These are phyloP conservation scores for Callorhinus ursinus DNA, from an alignment of 2,113 vertebrate genomes.

Conservation along the genomic window DNA sequence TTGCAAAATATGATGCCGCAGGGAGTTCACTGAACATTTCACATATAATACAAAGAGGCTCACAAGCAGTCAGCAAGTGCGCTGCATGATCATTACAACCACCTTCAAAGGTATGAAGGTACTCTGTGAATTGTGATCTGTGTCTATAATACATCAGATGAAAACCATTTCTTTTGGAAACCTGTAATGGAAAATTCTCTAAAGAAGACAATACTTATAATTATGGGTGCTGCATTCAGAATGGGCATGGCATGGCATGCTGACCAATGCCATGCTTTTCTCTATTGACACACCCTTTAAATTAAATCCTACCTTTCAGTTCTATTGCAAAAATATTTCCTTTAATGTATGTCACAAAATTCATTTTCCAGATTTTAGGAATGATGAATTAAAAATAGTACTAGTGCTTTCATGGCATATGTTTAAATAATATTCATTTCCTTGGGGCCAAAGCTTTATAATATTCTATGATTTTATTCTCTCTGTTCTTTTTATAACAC, in stretches of 20 bases:
- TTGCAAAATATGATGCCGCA: slow-evolving; percentile 55
- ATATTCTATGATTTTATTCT: neutral
- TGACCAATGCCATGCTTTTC: neutral
- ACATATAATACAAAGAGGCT: neutral
- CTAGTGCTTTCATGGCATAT: neutral
- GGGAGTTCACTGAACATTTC: slow-evolving; percentile 35
- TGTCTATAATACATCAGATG: slow-evolving; percentile 16
- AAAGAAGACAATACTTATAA: neutral
- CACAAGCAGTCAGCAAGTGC: neutral
- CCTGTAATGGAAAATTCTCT: slow-evolving; percentile 29
- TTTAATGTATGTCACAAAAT: neutral
- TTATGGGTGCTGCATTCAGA: neutral
- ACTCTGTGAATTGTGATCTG: neutral
- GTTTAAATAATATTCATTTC: neutral
- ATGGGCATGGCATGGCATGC: neutral
- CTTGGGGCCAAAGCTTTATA: neutral
- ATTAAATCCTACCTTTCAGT: neutral
- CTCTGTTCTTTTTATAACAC: neutral
- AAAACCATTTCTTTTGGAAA: neutral
- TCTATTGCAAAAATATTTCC: neutral
- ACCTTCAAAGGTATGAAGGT: neutral
- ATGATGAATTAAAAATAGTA: neutral
- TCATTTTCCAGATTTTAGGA: slow-evolving; percentile 17
- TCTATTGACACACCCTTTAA: neutral
- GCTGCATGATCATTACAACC: slow-evolving; percentile 26